Evolutionary conservation across 23 tunicate species (phyloP).

Genomic region (Trididemnum nubilum): DNA sequence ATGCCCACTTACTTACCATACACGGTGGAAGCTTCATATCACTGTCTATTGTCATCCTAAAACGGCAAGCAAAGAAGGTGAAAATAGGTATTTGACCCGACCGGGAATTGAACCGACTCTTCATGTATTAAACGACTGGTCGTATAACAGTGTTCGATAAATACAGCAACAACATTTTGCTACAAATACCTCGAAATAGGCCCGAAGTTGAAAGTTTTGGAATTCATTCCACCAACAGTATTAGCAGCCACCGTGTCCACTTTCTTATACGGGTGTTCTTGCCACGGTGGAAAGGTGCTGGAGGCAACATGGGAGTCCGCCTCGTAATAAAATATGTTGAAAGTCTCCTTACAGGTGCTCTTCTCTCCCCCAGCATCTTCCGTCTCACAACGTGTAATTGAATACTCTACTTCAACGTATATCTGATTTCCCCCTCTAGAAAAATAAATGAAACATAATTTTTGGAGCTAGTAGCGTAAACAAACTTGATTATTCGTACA

Average conservation of each 20-base stretch:
- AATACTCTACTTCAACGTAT: slow-evolving; percentile 71
- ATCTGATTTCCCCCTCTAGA: slow-evolving; percentile 70
- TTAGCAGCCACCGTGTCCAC: slow-evolving; percentile 93
- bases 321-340: slow-evolving; percentile 84
- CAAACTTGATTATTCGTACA: no score
- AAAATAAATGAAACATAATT: background rate
- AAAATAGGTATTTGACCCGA: no score
- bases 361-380: slow-evolving; percentile 14
- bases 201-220: slow-evolving; percentile 59
- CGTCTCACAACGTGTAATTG: slow-evolving; percentile 53
- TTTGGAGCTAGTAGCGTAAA: no score
- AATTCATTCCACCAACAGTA: slow-evolving; percentile 36
- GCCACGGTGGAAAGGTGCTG: slow-evolving; percentile 90
- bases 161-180: no score
- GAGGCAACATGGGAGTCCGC: slow-evolving; percentile 69
- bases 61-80: no score
- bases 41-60: no score
- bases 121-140: no score
- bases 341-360: slow-evolving; percentile 71
- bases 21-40: no score
- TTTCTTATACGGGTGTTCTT: slow-evolving; percentile 73
- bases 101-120: no score
- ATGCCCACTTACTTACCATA: no score
- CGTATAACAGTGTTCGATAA: no score
- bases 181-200: slow-evolving; percentile 18